These are phyloP conservation scores for Craniophora ligustri DNA, from an alignment of 2,888 invertebrate genomes.

Conservation along the genomic window DNA sequence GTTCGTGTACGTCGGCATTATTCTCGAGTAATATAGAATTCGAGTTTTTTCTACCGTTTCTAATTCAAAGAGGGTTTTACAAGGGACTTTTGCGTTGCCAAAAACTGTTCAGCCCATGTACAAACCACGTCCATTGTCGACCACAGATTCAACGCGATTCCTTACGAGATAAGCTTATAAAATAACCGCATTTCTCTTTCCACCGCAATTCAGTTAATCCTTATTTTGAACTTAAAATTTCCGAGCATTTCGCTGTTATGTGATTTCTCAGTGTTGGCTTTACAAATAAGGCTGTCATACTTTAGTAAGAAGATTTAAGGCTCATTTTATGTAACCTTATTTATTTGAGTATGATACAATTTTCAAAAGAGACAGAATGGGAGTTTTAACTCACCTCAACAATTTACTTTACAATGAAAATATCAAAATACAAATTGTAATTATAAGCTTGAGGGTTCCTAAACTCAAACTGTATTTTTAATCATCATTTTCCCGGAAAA, in stretches of 20 bases:
- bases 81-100: slow-evolving; percentile 23
- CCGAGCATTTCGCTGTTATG: slow-evolving; percentile 11
- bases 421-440: no score
- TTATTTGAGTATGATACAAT: slow-evolving; percentile 17
- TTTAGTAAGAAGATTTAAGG: slow-evolving; percentile 14
- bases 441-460: no score
- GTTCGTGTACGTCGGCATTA: slow-evolving; percentile 54
- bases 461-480: background rate
- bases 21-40: slow-evolving; percentile 53
- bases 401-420: no score
- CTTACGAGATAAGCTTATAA: slow-evolving; percentile 55
- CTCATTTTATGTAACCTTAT: slow-evolving; percentile 22
- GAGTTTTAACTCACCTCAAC: background rate
- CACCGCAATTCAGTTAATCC: slow-evolving; percentile 26
- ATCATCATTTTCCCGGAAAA: background rate
- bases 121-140: slow-evolving; percentile 15
- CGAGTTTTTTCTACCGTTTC: slow-evolving; percentile 46
- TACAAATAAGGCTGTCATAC: slow-evolving; percentile 24
- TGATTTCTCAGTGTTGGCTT: slow-evolving; percentile 25
- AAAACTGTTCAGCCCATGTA: slow-evolving; percentile 38
- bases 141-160: slow-evolving; percentile 49
- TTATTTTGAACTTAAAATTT: slow-evolving; percentile 25
- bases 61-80: slow-evolving; percentile 47
- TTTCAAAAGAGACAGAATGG: background rate
- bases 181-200: slow-evolving; percentile 43